These are phyloP conservation scores for Siphonodentalium dalli DNA, from an alignment of 2,888 invertebrate species.

Conservation along the genomic window DNA sequence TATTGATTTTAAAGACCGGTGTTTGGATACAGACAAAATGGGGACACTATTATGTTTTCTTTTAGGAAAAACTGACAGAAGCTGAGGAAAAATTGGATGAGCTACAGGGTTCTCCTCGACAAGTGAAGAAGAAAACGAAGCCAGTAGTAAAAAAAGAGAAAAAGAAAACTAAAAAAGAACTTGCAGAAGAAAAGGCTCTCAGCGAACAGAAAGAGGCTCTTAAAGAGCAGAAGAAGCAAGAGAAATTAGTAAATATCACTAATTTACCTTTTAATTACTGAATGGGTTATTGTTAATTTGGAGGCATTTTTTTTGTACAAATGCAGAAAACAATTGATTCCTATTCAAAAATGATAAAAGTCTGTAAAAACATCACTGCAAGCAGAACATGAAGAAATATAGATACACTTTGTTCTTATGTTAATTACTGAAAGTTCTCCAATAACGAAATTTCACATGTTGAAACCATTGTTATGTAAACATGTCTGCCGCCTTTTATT, in stretches of 20 bases:
- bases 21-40: not conserved
- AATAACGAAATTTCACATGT: too few relatives aligned
- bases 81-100: constrained; percentile 33
- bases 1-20: not conserved
- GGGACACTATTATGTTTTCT: not conserved
- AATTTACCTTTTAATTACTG: not conserved
- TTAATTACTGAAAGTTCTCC: too few relatives aligned
- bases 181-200: constrained; percentile 37
- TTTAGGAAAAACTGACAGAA: constrained; percentile 34
- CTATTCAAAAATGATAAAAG: too few relatives aligned
- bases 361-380: too few relatives aligned
- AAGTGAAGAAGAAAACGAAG: constrained; percentile 17
- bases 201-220: constrained; percentile 33
- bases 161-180: constrained; percentile 28
- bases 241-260: constrained; percentile 30
- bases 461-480: too few relatives aligned
- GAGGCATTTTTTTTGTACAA: not conserved
- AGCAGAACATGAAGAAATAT: too few relatives aligned
- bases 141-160: constrained; percentile 26
- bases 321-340: constrained; percentile 21
- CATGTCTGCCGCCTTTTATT: too few relatives aligned
- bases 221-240: constrained; percentile 28
- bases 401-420: too few relatives aligned
- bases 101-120: constrained; percentile 13
- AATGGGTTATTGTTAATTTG: not conserved